A percentile compares a stretch with the other conserved stretches of the same genome.
These are phyloP conservation scores for Silvanus unidentatus DNA, from an alignment of 2,888 invertebrate species.

Conservation along the genomic window DNA sequence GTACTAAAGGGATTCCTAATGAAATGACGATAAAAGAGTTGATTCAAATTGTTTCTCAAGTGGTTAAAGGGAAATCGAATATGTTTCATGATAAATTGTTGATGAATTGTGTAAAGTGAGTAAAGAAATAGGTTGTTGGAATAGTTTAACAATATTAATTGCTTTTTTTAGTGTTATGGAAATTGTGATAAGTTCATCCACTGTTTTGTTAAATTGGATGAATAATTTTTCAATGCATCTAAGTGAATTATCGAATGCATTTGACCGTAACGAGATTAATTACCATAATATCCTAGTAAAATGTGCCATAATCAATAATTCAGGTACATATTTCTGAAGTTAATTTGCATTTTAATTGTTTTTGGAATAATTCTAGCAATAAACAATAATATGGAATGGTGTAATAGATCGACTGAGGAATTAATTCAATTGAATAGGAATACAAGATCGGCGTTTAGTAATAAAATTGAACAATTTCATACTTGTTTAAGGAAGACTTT, in stretches of 20 bases:
- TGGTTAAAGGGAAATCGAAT: conserved; percentile 51
- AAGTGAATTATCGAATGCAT: conserved; percentile 19
- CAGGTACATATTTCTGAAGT: conserved; percentile 12
- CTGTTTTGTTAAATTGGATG: conserved; percentile 21
- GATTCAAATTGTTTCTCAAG: conserved; percentile 53
- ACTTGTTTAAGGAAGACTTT: no score
- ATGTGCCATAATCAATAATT: conserved; percentile 11
- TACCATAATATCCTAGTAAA: conserved; percentile 18
- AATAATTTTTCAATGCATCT: conserved; percentile 19
- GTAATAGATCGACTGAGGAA: background rate
- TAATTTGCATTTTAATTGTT: background rate
- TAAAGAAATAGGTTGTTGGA: conserved; percentile 5
- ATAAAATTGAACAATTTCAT: no score
- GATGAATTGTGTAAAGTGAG: conserved; percentile 25
- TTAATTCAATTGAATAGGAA: background rate
- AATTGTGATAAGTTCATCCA: conserved; percentile 16
- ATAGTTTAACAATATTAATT: conserved; percentile 2
- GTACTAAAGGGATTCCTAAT: conserved; percentile 42
- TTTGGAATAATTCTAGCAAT: background rate
- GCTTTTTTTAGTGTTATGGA: conserved; percentile 20
- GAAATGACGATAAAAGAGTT: conserved; percentile 47
- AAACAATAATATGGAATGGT: background rate
- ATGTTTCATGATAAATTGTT: conserved; percentile 47
- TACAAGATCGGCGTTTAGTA: background rate
- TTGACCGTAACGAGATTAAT: conserved; percentile 20